Evolutionary conservation across 2,888 invertebrate species (phyloP).

Genomic region (Piscicola geometra): DNA sequence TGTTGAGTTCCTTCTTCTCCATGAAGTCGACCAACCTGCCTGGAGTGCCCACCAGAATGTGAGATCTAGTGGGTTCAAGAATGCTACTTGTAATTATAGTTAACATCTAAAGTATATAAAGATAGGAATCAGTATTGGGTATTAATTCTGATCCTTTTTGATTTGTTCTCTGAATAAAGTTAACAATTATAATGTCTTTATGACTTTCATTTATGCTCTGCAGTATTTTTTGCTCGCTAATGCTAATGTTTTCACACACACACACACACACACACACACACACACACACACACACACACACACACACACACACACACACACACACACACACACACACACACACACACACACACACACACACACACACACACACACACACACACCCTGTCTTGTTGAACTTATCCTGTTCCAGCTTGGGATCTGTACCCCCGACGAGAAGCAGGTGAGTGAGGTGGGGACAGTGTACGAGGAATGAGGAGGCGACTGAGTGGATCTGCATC

Average conservation of each 20-base stretch:
- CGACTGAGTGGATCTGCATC: slow-evolving; percentile 70
- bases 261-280: too few species aligned
- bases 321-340: too few species aligned
- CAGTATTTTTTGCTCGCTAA: too few species aligned
- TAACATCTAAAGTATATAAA: neutral
- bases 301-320: too few species aligned
- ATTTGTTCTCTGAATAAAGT: too few species aligned
- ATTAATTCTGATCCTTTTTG: too few species aligned
- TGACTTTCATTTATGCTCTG: too few species aligned
- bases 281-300: too few species aligned
- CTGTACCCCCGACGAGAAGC: slow-evolving; percentile 71
- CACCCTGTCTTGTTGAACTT: slow-evolving; percentile 36
- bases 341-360: too few species aligned
- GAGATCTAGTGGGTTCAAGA: slow-evolving; percentile 56
- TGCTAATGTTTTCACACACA: too few species aligned
- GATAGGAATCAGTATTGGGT: slow-evolving; percentile 2
- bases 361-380: neutral
- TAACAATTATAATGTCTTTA: too few species aligned
- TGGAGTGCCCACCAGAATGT: slow-evolving; percentile 89
- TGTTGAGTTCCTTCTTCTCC: slow-evolving; percentile 46
- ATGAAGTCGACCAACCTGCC: slow-evolving; percentile 81
- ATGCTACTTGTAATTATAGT: neutral
- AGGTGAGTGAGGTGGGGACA: slow-evolving; percentile 51
- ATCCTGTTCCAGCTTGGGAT: slow-evolving; percentile 69
- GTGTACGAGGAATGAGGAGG: slow-evolving; percentile 49